Evolutionary conservation across 2,797 vertebrate species (phyloP), one percentile per base, ranked within the genome.

Genomic region (Natrix natrix): DNA sequence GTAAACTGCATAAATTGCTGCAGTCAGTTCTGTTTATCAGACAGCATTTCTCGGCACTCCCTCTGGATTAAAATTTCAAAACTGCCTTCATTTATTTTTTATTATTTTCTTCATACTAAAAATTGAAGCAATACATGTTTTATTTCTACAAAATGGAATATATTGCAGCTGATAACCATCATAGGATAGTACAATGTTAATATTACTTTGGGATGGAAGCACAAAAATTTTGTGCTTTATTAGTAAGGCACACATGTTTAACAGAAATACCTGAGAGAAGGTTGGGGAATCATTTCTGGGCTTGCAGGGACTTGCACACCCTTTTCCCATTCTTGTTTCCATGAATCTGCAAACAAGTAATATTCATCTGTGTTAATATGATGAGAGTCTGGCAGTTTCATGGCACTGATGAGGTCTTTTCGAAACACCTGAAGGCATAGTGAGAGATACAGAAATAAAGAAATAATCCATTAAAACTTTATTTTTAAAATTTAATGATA

Each of bases 261-360:
- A 92, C 11, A 0, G 0, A 54, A n/a, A 28, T 97, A 99, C 99
- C 99, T 99, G 98, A 99, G 96, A n/a, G 98, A 99, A 28, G 99
- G 98, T 93, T 98, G 96, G 28, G 98, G 99, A 96, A 99, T 98
- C 93, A 97, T 98, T 94, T 99, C 99, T 69, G 99, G 99, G 97
- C 98, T 99, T 90, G 98, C 99, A 91, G 98, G 98, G 93, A 99
- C 99, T 97, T 99, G 99, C 86, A 99, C 99, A 26, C 99, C 99
- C 96, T 99, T 99, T 97, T 99, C 99, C 99, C 99, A 99, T 97
- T 99, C 99, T 97, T 99, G 98, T 95, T 98, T 99, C 99, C 99
- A 99, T 0, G 98, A 98, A 97, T 99, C 99, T 0, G 98, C 98
- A 97, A 99, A 98, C 95, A 99, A 96, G 94, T 99, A 99, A 97